Evolutionary conservation across 2,797 vertebrate species (phyloP), one percentile per base, ranked within the genome.

Genomic region (Bovichtus diacanthus): DNA sequence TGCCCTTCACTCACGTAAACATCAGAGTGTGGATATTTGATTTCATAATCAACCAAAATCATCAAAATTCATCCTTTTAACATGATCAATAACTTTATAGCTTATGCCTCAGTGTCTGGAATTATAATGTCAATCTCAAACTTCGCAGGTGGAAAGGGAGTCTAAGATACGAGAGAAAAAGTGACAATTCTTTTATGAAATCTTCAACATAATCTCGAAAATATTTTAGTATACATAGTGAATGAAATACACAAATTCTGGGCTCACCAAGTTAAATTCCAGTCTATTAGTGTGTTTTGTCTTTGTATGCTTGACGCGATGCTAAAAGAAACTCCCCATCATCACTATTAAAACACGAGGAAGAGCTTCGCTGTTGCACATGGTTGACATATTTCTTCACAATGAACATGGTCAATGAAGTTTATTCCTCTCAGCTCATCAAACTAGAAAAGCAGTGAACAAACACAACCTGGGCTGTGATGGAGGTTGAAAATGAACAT

Each of bases 1-100:
- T 68, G 74, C 59, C 60, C 79, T 76, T 81, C 76, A 71, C 71
- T 76, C 25, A 41, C 39, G 41, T 58, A 49, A 58, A 68, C 80
- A 82, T 53, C 43, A 50, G 44, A 63, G 65, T 44, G 61, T 34
- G 21, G 34, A 18, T 49, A 73, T 73, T n/a, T 77, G 62, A 72
- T 81, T 82, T 77, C 25, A 75, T n/a, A n/a, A n/a, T n/a, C n/a
- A n/a, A n/a, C n/a, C n/a, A n/a, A n/a, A n/a, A n/a, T n/a, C n/a
- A n/a, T n/a, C n/a, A n/a, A n/a, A n/a, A n/a, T n/a, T n/a, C 25
- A 27, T 62, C 23, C 7, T 39, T 68, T 59, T 19, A 54, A 36
- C 6, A 39, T 38, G 12, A 51, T 34, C 13, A 16, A 36, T 29
- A 21, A 23, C 16, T 47, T 29, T n/a, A 36, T 25, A 19, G 19